Conservation (phyloP, 2,797 vertebrate species). For the Oophaga sylvatica region DNA sequence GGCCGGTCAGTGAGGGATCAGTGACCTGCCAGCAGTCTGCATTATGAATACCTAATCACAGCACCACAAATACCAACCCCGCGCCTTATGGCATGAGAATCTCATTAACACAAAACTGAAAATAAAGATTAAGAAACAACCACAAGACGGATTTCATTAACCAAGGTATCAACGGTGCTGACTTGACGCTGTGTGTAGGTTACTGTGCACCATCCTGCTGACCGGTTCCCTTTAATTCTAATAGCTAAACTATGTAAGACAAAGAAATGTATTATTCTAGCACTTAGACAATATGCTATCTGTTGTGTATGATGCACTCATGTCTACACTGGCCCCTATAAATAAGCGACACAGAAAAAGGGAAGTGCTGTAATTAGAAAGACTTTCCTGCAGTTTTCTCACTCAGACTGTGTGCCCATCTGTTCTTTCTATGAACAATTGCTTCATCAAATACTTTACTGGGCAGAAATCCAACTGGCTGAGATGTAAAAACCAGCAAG, state of each 20-base stretch:
- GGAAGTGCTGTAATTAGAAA: constrained; percentile 60
- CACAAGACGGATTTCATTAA: too few species aligned
- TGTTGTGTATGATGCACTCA: constrained; percentile 34
- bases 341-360: constrained; percentile 48
- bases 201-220: too few species aligned
- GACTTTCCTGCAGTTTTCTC: constrained; percentile 57
- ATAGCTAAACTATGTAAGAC: neutral
- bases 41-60: too few species aligned
- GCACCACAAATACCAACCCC: too few species aligned
- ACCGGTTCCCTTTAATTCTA: neutral
- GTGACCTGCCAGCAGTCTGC: too few species aligned
- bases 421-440: constrained; percentile 59
- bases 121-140: too few species aligned
- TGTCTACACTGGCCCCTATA: constrained; percentile 47
- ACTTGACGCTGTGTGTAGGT: too few species aligned
- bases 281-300: constrained; percentile 19
- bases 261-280: neutral
- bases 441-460: constrained; percentile 62
- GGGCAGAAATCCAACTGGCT: constrained; percentile 59
- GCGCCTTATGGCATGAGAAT: too few species aligned
- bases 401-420: constrained; percentile 57
- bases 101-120: too few species aligned
- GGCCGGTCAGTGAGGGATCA: too few species aligned
- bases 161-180: too few species aligned
- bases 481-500: constrained; percentile 53